A percentile compares a stretch with the other conserved stretches of the same genome.
These are phyloP conservation scores for Harpagoxenus sublaevis DNA, from an alignment of 2,888 invertebrate genomes.

Conservation along the genomic window DNA sequence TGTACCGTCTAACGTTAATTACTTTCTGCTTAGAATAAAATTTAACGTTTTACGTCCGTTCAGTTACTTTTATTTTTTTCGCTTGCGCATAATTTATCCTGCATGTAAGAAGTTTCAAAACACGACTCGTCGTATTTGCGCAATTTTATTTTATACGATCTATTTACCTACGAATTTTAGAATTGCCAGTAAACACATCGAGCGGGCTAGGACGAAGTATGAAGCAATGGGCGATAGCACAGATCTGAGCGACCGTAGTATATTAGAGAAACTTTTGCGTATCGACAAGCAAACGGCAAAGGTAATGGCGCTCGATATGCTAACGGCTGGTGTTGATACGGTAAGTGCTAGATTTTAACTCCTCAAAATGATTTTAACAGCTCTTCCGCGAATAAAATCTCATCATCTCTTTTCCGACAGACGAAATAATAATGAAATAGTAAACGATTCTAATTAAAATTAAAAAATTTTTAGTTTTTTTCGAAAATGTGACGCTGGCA, in stretches of 20 bases:
- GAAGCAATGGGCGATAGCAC: constrained; percentile 84
- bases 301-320: constrained; percentile 91
- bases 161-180: constrained; percentile 66
- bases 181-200: constrained; percentile 83
- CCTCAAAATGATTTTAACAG: neutral
- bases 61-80: neutral
- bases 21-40: constrained; percentile 11
- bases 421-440: neutral
- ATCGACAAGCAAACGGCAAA: constrained; percentile 89
- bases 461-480: neutral
- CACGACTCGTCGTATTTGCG: neutral
- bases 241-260: constrained; percentile 87
- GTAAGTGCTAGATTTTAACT: constrained; percentile 86
- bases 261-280: constrained; percentile 89
- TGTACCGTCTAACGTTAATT: neutral
- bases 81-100: neutral
- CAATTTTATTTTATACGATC: neutral
- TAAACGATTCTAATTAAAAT: neutral
- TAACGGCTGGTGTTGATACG: constrained; percentile 91
- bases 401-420: neutral
- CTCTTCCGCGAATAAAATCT: neutral
- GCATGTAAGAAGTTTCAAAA: constrained; percentile 5
- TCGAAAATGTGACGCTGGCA: neutral
- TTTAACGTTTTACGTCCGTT: neutral
- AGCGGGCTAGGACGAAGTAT: constrained; percentile 81